Conservation (phyloP, 2,888 invertebrate species). For the Malthinus flaveolus region DNA sequence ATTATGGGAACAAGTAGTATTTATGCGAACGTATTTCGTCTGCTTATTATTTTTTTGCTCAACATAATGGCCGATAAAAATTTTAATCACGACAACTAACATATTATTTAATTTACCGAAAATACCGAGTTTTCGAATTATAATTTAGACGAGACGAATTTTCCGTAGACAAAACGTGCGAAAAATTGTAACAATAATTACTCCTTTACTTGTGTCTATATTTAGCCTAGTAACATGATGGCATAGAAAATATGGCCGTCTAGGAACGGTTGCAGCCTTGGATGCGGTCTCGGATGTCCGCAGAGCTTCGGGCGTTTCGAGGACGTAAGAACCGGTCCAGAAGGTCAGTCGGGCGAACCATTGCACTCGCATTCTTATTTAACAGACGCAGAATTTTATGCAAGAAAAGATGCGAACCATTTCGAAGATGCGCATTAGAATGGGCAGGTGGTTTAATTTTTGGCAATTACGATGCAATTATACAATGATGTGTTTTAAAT, state of each 20-base stretch:
- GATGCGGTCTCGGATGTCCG: conserved; percentile 35
- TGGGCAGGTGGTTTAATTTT: too few relatives aligned
- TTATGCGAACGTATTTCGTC: conserved; percentile 16
- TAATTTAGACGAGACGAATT: too few relatives aligned
- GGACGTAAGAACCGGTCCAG: conserved; percentile 40
- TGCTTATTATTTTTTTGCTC: conserved; percentile 13
- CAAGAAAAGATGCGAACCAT: conserved; percentile 3
- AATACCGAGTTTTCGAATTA: too few relatives aligned
- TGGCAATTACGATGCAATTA: too few relatives aligned
- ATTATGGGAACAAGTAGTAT: conserved; percentile 26
- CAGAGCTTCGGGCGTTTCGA: conserved; percentile 30
- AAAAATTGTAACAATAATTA: neutral
- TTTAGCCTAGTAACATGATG: conserved; percentile 35
- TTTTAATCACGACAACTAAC: too few relatives aligned
- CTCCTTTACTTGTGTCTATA: conserved; percentile 2
- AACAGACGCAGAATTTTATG: conserved; percentile 18
- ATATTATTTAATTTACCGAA: too few relatives aligned
- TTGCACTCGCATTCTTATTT: conserved; percentile 33
- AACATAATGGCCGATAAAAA: too few relatives aligned
- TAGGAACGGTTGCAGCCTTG: conserved; percentile 31
- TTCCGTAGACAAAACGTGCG: too few relatives aligned
- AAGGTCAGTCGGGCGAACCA: conserved; percentile 40
- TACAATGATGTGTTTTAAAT: too few relatives aligned
- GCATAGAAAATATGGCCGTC: conserved; percentile 28
- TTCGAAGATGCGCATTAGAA: neutral